Base-by-base conservation (phyloP, 2,113 vertebrate genomes). In the Aix galericulata region DNA sequence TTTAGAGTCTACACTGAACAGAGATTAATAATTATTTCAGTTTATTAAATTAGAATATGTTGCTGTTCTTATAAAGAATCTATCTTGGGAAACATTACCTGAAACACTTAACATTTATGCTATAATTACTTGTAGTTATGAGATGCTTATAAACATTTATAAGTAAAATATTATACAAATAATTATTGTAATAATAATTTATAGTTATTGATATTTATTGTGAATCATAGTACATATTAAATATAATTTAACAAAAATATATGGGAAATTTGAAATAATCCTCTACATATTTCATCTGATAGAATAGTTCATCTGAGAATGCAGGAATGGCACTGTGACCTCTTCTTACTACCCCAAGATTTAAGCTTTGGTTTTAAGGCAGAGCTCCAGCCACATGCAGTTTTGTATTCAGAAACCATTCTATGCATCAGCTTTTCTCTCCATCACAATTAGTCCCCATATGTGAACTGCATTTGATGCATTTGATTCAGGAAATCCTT, bases 41-140 rank as follows among this genome's bases (percentile, higher is more conserved):
- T 69, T 46, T 85, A 94, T 96, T 89, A 73, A 89, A 96, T 94
- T 94, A 94, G 62, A 79, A 32, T 17, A 83, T 76, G 21, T 84
- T 87, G 92, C 62, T 94, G 77, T 66, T 90, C 68, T 53, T 76
- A 48, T 48, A 84, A 94, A 91, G 69, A 67, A 63, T 95, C 94
- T 92, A 53, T 92, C 83, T 92, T 90, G 60, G 91, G 80, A 95
- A 92, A 83, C 80, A 84, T 91, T 82, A 91, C 81, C 73, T 91
- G 80, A 96, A 94, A 63, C 13, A 91, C 52, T 86, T 88, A 92
- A 90, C 31, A 75, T 68, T 82, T 58, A 88, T 66, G 58, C 68
- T 94, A 66, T 73, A 85, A 90, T 88, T 94, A 89, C 48, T 89
- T 67, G 20, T 90, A 88, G 83, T 96, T 88, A 91, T 92, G 27